These are phyloP conservation scores for Cacatua alba DNA, from an alignment of 2,113 vertebrate genomes.

Conservation along the genomic window DNA sequence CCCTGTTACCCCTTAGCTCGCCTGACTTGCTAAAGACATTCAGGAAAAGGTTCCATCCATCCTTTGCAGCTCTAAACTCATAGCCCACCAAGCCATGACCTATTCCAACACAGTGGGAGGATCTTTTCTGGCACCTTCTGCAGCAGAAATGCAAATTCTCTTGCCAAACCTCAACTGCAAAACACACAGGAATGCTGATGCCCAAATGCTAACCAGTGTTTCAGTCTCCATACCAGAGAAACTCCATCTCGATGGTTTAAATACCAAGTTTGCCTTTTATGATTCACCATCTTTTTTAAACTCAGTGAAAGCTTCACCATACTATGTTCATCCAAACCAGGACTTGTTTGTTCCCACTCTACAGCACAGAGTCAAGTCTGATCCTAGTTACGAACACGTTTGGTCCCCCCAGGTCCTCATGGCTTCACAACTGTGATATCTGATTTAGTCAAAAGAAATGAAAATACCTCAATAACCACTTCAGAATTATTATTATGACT, in stretches of 20 bases:
- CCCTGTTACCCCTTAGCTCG: neutral
- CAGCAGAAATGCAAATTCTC: neutral
- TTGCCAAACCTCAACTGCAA: neutral
- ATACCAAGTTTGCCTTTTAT: neutral
- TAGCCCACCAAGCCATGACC: neutral
- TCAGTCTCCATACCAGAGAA: neutral
- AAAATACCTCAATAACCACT: neutral
- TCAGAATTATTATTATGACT: neutral
- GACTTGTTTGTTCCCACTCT: neutral
- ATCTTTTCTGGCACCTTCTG: neutral
- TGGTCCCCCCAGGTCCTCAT: neutral
- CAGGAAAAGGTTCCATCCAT: neutral
- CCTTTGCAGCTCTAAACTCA: neutral
- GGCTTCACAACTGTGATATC: neutral
- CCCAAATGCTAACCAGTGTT: neutral
- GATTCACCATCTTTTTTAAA: neutral
- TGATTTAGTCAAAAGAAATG: constrained; percentile 17
- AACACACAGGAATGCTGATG: neutral
- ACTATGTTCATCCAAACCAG: neutral
- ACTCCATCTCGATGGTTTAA: neutral
- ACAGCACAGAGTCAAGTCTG: neutral
- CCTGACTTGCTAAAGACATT: neutral
- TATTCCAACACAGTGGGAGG: neutral
- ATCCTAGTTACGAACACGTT: neutral
- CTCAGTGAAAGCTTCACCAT: neutral